These are phyloP conservation scores for Thymallus thymallus DNA, from an alignment of 2,113 vertebrate species.

Conservation along the genomic window DNA sequence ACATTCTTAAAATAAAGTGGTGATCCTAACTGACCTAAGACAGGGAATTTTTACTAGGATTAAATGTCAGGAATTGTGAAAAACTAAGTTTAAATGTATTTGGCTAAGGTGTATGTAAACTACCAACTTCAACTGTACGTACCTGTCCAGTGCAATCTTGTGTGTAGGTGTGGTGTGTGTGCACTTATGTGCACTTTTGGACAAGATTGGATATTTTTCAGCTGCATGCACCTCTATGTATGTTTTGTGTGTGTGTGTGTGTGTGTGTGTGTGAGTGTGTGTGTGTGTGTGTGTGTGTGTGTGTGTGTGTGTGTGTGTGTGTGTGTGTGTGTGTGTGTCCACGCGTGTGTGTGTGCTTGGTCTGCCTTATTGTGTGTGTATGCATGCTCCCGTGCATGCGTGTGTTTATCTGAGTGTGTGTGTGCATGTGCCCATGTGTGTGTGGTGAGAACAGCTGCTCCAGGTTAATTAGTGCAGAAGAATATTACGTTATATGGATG, in stretches of 20 bases:
- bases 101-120: no score
- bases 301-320: neutral
- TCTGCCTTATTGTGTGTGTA: constrained; percentile 16
- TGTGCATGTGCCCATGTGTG: constrained; percentile 10
- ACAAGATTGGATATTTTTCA: constrained; percentile 14
- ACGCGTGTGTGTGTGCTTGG: constrained; percentile 8
- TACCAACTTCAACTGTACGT: no score
- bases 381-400: neutral
- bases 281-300: neutral
- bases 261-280: neutral
- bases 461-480: constrained; percentile 80
- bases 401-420: neutral
- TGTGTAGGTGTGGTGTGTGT: neutral
- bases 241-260: neutral
- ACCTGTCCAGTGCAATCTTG: neutral
- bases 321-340: neutral
- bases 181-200: neutral
- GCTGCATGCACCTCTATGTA: constrained; percentile 8
- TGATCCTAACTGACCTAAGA: no score
- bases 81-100: no score
- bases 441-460: constrained; percentile 68
- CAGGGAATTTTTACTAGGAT: no score
- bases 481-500: constrained; percentile 71
- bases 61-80: no score
- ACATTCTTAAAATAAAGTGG: no score